phyloP scores from a whole-genome alignment of 2,888 invertebrate species.

The Synanthedon myopaeformis region DNA sequence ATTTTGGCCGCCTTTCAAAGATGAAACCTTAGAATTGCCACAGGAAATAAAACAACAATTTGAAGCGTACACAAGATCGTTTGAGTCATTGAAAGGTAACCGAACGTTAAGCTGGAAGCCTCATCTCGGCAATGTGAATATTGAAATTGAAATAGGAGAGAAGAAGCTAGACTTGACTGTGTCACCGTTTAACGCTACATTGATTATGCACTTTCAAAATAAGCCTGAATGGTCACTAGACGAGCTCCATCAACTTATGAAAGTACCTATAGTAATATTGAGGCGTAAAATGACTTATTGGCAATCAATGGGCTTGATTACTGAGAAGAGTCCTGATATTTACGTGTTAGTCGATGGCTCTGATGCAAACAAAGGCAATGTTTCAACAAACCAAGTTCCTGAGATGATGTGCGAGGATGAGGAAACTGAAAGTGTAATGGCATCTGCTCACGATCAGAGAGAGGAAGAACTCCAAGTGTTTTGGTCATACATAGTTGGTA shows the following conservation, averaged over 20 bases:
- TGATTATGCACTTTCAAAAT: slow-evolving; percentile 92
- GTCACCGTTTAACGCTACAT: slow-evolving; percentile 92
- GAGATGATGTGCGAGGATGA: slow-evolving; percentile 88
- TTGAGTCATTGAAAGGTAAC: slow-evolving; percentile 91
- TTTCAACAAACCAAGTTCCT: slow-evolving; percentile 63
- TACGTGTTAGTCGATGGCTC: slow-evolving; percentile 79
- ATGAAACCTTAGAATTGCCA: slow-evolving; percentile 91
- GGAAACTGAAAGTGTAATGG: slow-evolving; percentile 93
- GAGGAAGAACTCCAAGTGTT: slow-evolving; percentile 94
- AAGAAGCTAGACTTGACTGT: slow-evolving; percentile 85
- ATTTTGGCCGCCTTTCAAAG: slow-evolving; percentile 98
- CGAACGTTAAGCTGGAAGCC: slow-evolving; percentile 94
- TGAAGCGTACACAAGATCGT: slow-evolving; percentile 88
- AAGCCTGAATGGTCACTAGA: slow-evolving; percentile 89
- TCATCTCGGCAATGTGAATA: slow-evolving; percentile 90
- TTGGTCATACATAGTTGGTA: slow-evolving; percentile 97
- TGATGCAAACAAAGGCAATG: slow-evolving; percentile 66
- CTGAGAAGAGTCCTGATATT: slow-evolving; percentile 80
- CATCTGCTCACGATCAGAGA: slow-evolving; percentile 92
- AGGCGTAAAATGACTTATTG: slow-evolving; percentile 91
- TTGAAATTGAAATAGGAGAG: slow-evolving; percentile 90
- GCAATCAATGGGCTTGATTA: slow-evolving; percentile 91
- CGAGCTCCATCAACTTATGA: slow-evolving; percentile 86
- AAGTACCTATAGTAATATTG: slow-evolving; percentile 87
- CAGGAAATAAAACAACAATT: slow-evolving; percentile 82